Percentiles rank a stretch among this genome's conserved stretches.
Evolutionary conservation across 1,140 invertebrate genomes (phyloP).

Genomic region (Vanessa tameamea): DNA sequence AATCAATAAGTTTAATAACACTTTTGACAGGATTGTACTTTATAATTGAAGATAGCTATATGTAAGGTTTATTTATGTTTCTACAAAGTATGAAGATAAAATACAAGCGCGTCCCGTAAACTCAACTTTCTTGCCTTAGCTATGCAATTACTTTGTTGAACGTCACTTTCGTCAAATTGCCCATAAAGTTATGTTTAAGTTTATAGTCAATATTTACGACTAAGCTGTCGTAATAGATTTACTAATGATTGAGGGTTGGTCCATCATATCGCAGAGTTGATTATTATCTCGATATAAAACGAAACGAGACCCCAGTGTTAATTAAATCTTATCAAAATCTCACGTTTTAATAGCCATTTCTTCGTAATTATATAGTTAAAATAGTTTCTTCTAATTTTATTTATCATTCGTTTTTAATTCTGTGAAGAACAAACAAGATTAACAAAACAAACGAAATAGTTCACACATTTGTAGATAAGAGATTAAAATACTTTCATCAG

Average conservation of each 20-base stretch:
- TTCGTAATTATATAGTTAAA: background rate
- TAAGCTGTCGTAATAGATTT: conserved; percentile 8
- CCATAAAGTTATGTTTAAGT: conserved; percentile 21
- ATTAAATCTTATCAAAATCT: conserved; percentile 2
- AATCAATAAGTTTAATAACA: too few relatives aligned
- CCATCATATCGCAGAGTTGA: background rate
- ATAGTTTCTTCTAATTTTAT: background rate
- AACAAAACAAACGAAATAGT: conserved; percentile 6
- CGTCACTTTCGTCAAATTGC: conserved; percentile 18
- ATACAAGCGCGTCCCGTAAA: background rate
- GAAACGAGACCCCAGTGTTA: background rate
- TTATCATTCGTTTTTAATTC: conserved; percentile 2
- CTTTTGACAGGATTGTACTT: too few relatives aligned
- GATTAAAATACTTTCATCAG: background rate
- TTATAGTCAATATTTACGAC: conserved; percentile 8
- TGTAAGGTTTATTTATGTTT: too few relatives aligned
- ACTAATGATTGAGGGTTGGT: conserved; percentile 7
- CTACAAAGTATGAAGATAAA: background rate
- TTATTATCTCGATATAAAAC: background rate
- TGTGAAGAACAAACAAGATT: background rate
- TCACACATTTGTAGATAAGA: background rate
- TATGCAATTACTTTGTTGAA: conserved; percentile 18
- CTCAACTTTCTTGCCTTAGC: conserved; percentile 14
- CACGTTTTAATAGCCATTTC: background rate
- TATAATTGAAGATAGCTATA: too few relatives aligned